A percentile compares a stretch with the other conserved stretches of the same genome.
phyloP scores from a whole-genome alignment of 2,797 vertebrate genomes.

The Cephalopachus bancanus region DNA sequence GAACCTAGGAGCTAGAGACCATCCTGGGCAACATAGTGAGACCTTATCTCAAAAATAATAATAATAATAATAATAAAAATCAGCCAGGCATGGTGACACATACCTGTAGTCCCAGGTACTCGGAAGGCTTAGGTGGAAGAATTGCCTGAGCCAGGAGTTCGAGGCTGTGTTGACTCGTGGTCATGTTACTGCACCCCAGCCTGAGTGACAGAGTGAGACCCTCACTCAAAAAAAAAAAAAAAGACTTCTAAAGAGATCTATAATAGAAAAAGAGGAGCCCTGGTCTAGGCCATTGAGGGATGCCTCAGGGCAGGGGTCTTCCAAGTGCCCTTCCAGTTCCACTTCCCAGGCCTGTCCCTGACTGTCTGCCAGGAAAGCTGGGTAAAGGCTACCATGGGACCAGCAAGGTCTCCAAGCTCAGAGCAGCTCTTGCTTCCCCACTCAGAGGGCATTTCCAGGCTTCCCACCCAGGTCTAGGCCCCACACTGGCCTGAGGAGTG shows the following conservation, averaged over 20 bases:
- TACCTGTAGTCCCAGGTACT: too few species aligned
- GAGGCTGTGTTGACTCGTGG: too few species aligned
- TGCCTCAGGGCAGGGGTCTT: neutral
- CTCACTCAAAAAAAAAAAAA: too few species aligned
- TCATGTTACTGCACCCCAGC: too few species aligned
- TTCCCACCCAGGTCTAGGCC: neutral
- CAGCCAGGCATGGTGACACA: too few species aligned
- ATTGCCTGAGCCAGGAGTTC: too few species aligned
- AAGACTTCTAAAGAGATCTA: neutral
- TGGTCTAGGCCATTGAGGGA: neutral
- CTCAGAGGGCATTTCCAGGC: accelerated
- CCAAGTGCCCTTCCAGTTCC: neutral
- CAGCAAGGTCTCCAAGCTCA: neutral
- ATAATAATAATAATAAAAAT: too few species aligned
- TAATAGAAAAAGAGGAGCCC: neutral
- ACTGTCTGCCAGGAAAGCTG: neutral
- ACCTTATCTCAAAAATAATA: too few species aligned
- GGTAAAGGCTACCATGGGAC: neutral
- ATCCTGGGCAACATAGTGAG: too few species aligned
- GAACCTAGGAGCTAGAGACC: too few species aligned
- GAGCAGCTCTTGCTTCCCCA: neutral
- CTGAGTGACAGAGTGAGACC: too few species aligned
- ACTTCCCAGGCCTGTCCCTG: neutral
- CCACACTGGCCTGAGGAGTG: neutral
- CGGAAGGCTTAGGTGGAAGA: too few species aligned